Evolutionary conservation across 1,140 invertebrate genomes (phyloP).

Genomic region (Atta colombica): DNA sequence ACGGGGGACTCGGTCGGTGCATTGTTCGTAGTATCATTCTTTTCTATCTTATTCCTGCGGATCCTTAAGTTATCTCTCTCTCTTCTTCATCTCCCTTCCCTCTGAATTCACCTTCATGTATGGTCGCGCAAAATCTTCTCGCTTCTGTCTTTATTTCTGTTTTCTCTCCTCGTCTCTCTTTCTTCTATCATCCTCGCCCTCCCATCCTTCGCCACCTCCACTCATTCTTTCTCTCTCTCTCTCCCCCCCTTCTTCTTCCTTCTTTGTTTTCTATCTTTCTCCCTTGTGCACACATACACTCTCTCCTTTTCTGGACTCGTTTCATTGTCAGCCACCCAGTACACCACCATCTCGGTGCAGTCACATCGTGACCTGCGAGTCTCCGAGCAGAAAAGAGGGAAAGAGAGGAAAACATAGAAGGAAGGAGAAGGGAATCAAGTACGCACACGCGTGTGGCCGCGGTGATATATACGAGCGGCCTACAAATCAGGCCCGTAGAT

Average conservation of each 20-base stretch:
- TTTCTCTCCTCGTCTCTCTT: conserved; percentile 58
- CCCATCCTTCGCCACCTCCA: conserved; percentile 47
- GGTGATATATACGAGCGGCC: conserved; percentile 70
- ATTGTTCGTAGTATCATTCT: conserved; percentile 79
- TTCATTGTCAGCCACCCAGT: conserved; percentile 69
- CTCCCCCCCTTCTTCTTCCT: conserved; percentile 45
- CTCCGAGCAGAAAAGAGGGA: conserved; percentile 37
- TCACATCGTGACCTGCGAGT: conserved; percentile 43
- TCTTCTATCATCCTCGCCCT: conserved; percentile 4
- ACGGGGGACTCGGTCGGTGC: conserved; percentile 66
- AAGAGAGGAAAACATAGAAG: conserved; percentile 1
- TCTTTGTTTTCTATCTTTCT: conserved; percentile 24
- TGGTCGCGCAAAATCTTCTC: conserved; percentile 41
- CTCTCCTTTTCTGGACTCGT: conserved; percentile 60
- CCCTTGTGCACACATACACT: neutral
- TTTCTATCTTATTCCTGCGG: conserved; percentile 66
- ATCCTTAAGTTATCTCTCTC: conserved; percentile 69
- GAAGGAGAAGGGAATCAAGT: conserved; percentile 48
- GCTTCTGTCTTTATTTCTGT: conserved; percentile 50
- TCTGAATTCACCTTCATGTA: conserved; percentile 24
- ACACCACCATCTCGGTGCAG: conserved; percentile 49
- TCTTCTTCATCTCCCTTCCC: conserved; percentile 48
- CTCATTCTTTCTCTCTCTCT: conserved; percentile 68
- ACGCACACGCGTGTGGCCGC: conserved; percentile 79
- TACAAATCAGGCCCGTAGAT: conserved; percentile 83